Base-by-base conservation (phyloP, 2,797 vertebrate genomes). In the Microctenopoma stevenorrisi region DNA sequence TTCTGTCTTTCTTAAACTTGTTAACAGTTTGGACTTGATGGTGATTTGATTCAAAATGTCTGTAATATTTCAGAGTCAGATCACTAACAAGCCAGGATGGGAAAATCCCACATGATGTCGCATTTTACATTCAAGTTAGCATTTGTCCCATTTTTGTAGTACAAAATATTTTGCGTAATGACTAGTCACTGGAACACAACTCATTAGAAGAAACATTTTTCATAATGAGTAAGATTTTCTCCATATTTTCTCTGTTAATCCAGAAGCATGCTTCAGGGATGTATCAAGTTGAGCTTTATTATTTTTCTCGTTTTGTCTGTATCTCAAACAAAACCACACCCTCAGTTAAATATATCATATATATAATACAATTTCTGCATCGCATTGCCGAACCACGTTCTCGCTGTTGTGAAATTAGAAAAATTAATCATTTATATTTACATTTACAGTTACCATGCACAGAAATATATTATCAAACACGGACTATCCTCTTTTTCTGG, bases 121-220 rank as follows among this genome's bases (percentile, higher is more conserved):
- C 7, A 5, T 48, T n/a, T 43, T 38, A 18, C 15, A 28, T 22
- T 68, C 11, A 33, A 18, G n/a, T n/a, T 47, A 57, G n/a, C n/a
- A 30, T 48, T 52, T 37, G 40, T 22, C n/a, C 28, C 43, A 22
- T 0, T 68, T 16, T 72, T 51, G 37, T 43, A 51, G n/a, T n/a
- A 30, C 5, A 44, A 57, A 37, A 28, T 52, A 50, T 64, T 60
- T 61, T 5, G 15, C 68, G 48, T 79, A 44, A 22, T 59, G 58
- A 72, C 42, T 30, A 35, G 53, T 59, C 37, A 40, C 16, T 28
- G 9, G 30, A 72, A 61, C 47, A 75, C 11, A 38, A 12, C 10
- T 35, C 7, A 1, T 7, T 35, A 52, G 13, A 42, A 35, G 7
- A 35, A 14, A 42, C 14, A 37, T 37, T 35, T 30, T 48, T 28